Base-by-base conservation (phyloP, 2,113 vertebrate species). In the Microcebus lehilahytsara region DNA sequence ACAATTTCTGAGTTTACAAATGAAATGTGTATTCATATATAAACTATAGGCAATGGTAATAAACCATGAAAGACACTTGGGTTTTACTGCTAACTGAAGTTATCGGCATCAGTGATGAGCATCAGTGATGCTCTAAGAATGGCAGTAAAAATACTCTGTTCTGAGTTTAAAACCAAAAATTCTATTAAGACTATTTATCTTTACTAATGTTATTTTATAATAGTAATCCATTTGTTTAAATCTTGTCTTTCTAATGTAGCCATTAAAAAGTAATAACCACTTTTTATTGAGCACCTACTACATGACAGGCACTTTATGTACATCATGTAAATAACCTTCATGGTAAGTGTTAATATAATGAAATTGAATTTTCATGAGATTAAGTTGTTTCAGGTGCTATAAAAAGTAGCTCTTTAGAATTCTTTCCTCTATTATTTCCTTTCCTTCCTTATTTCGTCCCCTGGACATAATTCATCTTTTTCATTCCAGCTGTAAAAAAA, bases 1-100 rank as follows among this genome's bases (percentile, higher is more conserved):
- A 37, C 77, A 96, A 30, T 86, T 81, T 86, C 79, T 89, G 11
- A 85, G 16, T 93, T 92, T 93, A n/a, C n/a, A 96, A 30, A n/a
- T 95, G 49, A 83, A 56, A 66, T 22, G 32, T 34, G 17, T 30
- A 20, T 42, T 64, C 62, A 49, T 46, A 85, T 10, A n/a, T 77
- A 88, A 79, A 75, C 37, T 72, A 23, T 78, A 62, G 14, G 37
- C 32, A n/a, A 14, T 78, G 9, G 20, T 51, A n/a, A 91, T 78
- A 77, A 89, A 93, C 67, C 19, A 51, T 85, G 37, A 60, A 89
- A 96, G 46, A 66, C 40, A 46, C 34, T 56, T 79, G 27, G 6
- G 51, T 72, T 9, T 91, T 88, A 6, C 49, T 71, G 32, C 64
- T 94, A 34, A 51, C 37, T n/a, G 30, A 92, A 51, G 71, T 88